phyloP scores from a whole-genome alignment of 2,113 vertebrate genomes.

The Piprites chloris region DNA sequence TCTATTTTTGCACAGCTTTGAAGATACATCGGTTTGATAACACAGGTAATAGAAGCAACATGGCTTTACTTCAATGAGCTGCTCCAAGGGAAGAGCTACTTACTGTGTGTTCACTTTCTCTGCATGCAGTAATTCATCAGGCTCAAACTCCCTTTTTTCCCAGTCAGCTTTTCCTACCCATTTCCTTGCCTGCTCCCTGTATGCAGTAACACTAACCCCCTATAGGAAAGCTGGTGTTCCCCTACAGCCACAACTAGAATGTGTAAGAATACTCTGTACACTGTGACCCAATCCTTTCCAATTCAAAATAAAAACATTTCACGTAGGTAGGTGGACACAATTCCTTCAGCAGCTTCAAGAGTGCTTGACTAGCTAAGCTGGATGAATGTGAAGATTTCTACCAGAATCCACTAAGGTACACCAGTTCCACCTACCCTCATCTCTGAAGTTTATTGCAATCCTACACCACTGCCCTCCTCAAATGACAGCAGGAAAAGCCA shows the following conservation, averaged over 20 bases:
- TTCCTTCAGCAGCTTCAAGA: background rate
- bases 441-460: background rate
- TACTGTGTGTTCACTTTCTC: background rate
- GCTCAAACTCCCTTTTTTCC: background rate
- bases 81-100: background rate
- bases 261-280: background rate
- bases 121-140: background rate
- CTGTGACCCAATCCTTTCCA: background rate
- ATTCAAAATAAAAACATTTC: background rate
- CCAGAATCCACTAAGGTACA: too few species aligned
- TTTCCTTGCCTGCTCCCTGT: background rate
- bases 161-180: background rate
- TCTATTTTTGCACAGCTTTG: conserved; percentile 15
- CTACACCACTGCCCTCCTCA: background rate
- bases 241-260: background rate
- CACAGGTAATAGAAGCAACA: background rate
- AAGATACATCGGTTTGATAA: background rate
- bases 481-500: background rate
- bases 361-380: background rate
- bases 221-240: background rate
- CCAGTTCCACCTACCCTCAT: background rate
- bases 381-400: background rate
- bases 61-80: background rate
- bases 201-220: background rate
- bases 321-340: background rate